Evolutionary conservation across 2,888 invertebrate species (phyloP), one percentile per base, ranked within the genome.

Genomic region (Esperia sulphurella): DNA sequence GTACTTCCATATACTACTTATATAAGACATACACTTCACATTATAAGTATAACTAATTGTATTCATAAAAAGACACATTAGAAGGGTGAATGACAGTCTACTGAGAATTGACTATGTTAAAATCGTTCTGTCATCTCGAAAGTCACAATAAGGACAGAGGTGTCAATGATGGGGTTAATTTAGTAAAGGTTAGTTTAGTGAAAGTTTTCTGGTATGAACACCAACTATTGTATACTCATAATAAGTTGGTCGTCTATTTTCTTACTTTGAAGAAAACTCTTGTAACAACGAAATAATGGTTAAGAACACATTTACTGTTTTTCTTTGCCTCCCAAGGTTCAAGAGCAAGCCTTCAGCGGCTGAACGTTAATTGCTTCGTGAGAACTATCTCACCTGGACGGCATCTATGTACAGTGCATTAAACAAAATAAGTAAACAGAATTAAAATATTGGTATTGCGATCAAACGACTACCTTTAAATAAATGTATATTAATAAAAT

Each of bases 311-410:
- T 68, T 21, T 65, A 72, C 66, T 73, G 75, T 72, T 75, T 77
- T 80, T 71, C 66, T 75, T 70, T 61, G 52, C 63, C 64, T 68
- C 69, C 73, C 68, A 67, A 75, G 78, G 79, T 79, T 72, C 70
- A 74, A 77, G 77, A 74, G 73, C 67, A 81, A 79, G 84, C 82
- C 83, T 85, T 86, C 76, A 75, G 66, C 70, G 62, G 66, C 60
- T 60, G 62, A 68, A 66, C 79, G 83, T 82, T 87, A 88, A 87
- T 87, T 86, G 87, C 84, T 82, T 59, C 77, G 85, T 88, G 88
- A 72, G 87, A 87, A 80, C 55, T 54, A 45, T 55, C 48, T 59
- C 87, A 86, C 81, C 84, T 86, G 86, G 56, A 30, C 58, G 58
- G 60, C 63, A 68, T 63, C 68, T 67, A 63, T 56, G 63, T 60